Conservation (phyloP, 2,113 vertebrate genomes). For the Colistium nudipinnis region DNA sequence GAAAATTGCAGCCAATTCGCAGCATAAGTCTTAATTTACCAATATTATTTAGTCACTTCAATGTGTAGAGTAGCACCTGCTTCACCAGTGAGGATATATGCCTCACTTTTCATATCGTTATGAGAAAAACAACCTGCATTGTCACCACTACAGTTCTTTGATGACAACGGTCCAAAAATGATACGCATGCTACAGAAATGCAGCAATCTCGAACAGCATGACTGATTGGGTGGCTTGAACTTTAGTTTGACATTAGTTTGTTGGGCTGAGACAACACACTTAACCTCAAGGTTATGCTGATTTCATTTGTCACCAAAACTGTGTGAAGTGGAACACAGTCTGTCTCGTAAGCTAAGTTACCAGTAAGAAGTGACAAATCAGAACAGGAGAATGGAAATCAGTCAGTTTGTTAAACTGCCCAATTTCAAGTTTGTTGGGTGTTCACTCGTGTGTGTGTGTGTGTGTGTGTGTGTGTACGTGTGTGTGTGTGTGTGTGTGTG, state of each 20-base stretch:
- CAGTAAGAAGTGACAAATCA: conserved; percentile 22
- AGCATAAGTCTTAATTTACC: not conserved
- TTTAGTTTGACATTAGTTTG: not conserved
- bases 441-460: conserved; percentile 19
- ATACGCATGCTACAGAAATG: not conserved
- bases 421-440: conserved; percentile 23
- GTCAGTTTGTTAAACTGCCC: conserved; percentile 12
- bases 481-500: no score
- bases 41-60: not conserved
- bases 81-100: not conserved
- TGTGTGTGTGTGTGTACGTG: no score
- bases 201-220: no score
- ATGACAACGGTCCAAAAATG: not conserved
- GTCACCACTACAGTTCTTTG: not conserved
- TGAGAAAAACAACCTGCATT: not conserved
- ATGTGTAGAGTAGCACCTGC: not conserved
- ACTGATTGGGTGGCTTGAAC: no score
- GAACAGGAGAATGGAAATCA: conserved; percentile 20
- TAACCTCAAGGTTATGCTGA: conserved; percentile 9
- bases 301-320: not conserved
- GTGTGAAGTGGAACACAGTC: not conserved
- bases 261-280: not conserved
- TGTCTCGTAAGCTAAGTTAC: not conserved
- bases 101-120: not conserved
- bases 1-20: not conserved